Evolutionary conservation across 2,113 vertebrate genomes (phyloP).

Genomic region (Zosterops lateralis): DNA sequence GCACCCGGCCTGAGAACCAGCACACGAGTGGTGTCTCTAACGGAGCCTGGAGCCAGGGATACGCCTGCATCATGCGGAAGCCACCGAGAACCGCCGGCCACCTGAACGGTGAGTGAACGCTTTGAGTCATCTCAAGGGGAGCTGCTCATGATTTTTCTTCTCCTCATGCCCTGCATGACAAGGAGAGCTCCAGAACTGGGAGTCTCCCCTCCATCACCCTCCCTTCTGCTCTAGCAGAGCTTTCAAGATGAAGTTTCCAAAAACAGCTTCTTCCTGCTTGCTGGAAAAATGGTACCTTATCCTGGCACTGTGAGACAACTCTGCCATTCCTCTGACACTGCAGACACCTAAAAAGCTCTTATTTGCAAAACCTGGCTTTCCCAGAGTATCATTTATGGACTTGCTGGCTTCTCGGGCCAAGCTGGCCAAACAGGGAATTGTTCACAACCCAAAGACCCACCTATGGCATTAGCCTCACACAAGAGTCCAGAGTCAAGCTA

Average conservation of each 20-base stretch:
- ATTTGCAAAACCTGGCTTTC: neutral
- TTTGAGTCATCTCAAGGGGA: neutral
- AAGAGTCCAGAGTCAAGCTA: neutral
- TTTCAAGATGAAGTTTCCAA: neutral
- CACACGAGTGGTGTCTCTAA: fast-evolving
- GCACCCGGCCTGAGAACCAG: neutral
- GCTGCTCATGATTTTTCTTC: neutral
- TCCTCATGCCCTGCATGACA: neutral
- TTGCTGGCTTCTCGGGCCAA: neutral
- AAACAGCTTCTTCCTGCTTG: neutral
- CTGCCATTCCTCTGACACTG: neutral
- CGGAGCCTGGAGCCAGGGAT: fast-evolving
- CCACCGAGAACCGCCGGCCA: fast-evolving
- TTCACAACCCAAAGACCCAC: neutral
- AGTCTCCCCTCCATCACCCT: neutral
- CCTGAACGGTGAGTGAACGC: neutral
- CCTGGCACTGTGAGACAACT: neutral
- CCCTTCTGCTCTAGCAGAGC: neutral
- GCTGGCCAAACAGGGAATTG: neutral
- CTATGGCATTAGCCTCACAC: fast-evolving
- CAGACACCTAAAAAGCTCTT: neutral
- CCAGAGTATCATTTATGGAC: neutral
- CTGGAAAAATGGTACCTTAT: neutral
- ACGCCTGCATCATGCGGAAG: fast-evolving
- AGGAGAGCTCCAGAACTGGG: fast-evolving